Evolutionary conservation across 1,140 invertebrate species (phyloP).

Genomic region (Berghia stephanieae): DNA sequence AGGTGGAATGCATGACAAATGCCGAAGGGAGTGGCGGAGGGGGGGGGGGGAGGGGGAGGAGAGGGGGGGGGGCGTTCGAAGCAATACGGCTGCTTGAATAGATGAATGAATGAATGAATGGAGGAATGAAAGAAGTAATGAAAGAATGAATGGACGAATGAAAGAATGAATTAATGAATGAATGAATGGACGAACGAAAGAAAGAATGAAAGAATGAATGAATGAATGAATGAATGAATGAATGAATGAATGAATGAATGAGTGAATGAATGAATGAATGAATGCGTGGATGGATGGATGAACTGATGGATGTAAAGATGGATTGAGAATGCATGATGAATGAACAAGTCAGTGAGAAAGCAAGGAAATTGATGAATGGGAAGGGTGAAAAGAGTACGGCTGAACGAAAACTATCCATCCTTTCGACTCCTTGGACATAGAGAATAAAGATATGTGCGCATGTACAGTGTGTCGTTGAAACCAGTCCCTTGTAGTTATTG

Average conservation of each 20-base stretch:
- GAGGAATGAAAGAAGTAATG: neutral
- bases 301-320: too few species aligned
- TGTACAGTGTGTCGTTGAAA: neutral
- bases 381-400: neutral
- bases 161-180: too few species aligned
- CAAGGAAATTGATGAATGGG: neutral
- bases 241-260: too few species aligned
- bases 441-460: too few species aligned
- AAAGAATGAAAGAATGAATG: neutral
- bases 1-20: too few species aligned
- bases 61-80: neutral
- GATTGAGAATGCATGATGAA: neutral
- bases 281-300: too few species aligned
- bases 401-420: neutral
- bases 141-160: neutral
- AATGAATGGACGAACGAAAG: neutral
- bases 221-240: neutral
- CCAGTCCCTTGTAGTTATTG: neutral
- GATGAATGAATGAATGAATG: neutral
- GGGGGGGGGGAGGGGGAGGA: neutral
- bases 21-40: neutral
- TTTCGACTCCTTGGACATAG: too few species aligned
- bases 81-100: neutral
- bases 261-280: too few species aligned
- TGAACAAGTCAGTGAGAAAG: neutral